Conservation (phyloP, 2,797 vertebrate genomes). For the Chloroceryle inda region DNA sequence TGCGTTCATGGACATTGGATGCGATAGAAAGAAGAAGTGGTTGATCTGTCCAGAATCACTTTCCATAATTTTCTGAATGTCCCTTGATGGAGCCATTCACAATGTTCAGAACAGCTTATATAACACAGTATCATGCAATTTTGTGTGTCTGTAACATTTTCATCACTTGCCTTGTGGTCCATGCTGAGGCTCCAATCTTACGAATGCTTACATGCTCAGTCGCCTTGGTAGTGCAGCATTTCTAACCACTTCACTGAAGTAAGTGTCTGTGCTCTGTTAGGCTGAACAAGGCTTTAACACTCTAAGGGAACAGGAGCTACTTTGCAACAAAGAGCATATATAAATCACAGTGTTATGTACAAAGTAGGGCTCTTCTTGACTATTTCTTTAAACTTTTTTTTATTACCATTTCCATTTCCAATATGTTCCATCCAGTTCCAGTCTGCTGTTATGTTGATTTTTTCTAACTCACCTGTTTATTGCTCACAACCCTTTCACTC, state of each 20-base stretch:
- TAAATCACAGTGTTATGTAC: neutral
- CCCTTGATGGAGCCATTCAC: neutral
- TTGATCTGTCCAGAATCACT: neutral
- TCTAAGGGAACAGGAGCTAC: neutral
- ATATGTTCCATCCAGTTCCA: neutral
- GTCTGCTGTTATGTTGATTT: accelerated
- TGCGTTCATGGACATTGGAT: neutral
- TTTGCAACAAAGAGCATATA: neutral
- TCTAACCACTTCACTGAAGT: neutral
- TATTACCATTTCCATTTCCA: neutral
- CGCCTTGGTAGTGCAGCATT: neutral
- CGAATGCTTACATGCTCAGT: neutral
- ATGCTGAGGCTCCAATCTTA: neutral
- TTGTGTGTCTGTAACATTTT: neutral
- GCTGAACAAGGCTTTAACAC: neutral
- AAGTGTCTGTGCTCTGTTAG: neutral
- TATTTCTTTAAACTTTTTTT: neutral
- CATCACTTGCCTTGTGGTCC: neutral
- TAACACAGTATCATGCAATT: neutral
- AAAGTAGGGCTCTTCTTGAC: neutral
- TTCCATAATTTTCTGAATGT: neutral
- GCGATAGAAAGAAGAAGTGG: neutral
- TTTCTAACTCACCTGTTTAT: neutral
- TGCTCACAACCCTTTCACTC: neutral
- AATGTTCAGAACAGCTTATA: neutral